Base-by-base conservation (phyloP, 2,113 vertebrate genomes). In the Lepisosteus oculatus region DNA sequence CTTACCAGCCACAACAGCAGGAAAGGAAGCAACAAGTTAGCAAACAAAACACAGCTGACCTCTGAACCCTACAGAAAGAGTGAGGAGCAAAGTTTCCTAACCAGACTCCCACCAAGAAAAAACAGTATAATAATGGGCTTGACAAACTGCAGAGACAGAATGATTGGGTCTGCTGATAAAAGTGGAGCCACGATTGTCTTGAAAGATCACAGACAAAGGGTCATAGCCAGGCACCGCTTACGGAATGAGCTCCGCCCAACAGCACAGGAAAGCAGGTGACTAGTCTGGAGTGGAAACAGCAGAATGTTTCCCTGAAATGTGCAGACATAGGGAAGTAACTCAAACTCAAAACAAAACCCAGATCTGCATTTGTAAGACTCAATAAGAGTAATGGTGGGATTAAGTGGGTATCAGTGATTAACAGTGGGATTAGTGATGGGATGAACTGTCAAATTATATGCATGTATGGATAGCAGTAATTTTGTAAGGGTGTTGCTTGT, bases 111-210 rank as follows among this genome's bases (percentile, higher is more conserved):
- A 43, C 43, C n/a, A 59, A 66, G 45, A 67, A 67, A 12, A 61
- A 61, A 55, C 51, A 67, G 79, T 69, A 76, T 68, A 77, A 72
- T 71, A 71, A 75, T 77, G 77, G 80, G 59, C 68, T 72, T 70
- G 74, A 76, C 73, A 77, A 69, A 78, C 75, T 72, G 74, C 77
- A 82, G 80, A 87, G 84, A 84, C 84, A 77, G 70, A 67, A 74
- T 54, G 83, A 85, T 86, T 78, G 82, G 80, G 74, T 64, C 63
- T 68, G 43, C 41, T 72, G 86, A 89, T 88, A 88, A 86, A 80
- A 71, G 71, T 68, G 77, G 83, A 87, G 86, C 81, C 79, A 1
- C 72, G 72, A 88, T 88, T 88, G 87, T 89, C 74, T 81, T 73
- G 62, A 11, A 66, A 71, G 70, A 75, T 66, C 77, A 54, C 61